Evolutionary conservation across 2,797 vertebrate species (phyloP), one percentile per base, ranked within the genome.

Genomic region (Pangasius sanitwongsei): DNA sequence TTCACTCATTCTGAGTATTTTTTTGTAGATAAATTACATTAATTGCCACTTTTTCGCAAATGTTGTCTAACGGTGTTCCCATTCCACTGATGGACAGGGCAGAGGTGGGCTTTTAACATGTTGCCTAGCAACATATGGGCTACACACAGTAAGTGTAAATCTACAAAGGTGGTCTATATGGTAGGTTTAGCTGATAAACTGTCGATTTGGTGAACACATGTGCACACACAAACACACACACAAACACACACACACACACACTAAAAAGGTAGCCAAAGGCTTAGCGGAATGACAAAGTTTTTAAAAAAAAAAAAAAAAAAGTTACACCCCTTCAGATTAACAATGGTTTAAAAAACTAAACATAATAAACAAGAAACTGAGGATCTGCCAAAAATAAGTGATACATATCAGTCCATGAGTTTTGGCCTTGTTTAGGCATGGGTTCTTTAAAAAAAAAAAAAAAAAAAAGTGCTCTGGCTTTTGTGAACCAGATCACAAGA

Each of bases 401-500:
- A 96, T 95, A 96, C 95, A 97, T 92, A 28, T 82, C 44, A 93
- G 67, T 88, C 75, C 93, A 94, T 96, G 59, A 95, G 95, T 95
- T 91, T 88, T 86, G 87, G 89, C 96, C 96, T 95, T 92, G 93
- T 94, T 93, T 94, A 92, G 94, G 93, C 91, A 92, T 93, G 91
- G 85, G 91, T 70, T 70, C 83, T 25, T 85, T 55, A n/a, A 41
- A 41, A 37, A 34, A 37, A 11, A 55, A 80, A 37, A 80, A 59
- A 81, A 44, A 48, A 41, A 48, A 85, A 70, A 89, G 88, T 53
- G 55, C 59, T 87, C 83, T 85, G 88, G 50, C 41, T 34, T 37
- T 94, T 91, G 90, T 91, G 89, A 93, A 89, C 88, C 95, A 95
- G 95, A 96, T 98, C 97, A 99, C 97, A 99, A 97, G 95, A 99